A percentile compares a stretch with the other conserved stretches of the same genome.
These are phyloP conservation scores for Andrena bucephala DNA, from an alignment of 2,888 invertebrate species.

Conservation along the genomic window DNA sequence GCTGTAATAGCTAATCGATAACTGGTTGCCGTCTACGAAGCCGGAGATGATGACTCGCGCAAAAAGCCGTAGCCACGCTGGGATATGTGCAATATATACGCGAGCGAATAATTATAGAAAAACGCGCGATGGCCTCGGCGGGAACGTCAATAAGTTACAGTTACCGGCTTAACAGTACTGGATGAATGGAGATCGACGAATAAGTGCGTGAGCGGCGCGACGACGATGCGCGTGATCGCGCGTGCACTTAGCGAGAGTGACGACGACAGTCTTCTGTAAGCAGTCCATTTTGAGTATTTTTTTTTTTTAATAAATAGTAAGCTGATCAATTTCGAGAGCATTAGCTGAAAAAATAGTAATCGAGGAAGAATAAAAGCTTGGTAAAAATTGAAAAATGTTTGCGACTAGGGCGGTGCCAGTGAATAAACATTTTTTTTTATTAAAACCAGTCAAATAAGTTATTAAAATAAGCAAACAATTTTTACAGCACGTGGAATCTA, in stretches of 20 bases:
- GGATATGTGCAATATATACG: not conserved
- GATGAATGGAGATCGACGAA: constrained; percentile 64
- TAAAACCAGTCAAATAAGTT: too few relatives aligned
- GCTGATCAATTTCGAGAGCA: too few relatives aligned
- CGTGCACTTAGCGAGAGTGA: not conserved
- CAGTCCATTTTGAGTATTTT: too few relatives aligned
- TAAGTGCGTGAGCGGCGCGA: constrained; percentile 37
- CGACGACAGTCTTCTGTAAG: constrained; percentile 12
- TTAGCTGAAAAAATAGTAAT: too few relatives aligned
- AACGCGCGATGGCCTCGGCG: constrained; percentile 23
- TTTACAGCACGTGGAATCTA: too few relatives aligned
- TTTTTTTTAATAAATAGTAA: too few relatives aligned
- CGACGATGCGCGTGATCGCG: constrained; percentile 31
- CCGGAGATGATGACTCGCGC: not conserved
- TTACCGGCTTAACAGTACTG: constrained; percentile 51
- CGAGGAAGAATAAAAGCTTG: too few relatives aligned
- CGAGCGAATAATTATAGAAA: constrained; percentile 24
- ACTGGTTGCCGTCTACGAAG: constrained; percentile 27
- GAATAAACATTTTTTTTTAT: too few relatives aligned
- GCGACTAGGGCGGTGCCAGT: too few relatives aligned
- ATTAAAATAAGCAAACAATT: too few relatives aligned
- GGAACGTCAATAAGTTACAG: constrained; percentile 48
- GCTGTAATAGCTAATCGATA: constrained; percentile 55
- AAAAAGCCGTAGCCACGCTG: not conserved
- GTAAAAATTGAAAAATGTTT: too few relatives aligned